phyloP scores from a whole-genome alignment of 1,140 invertebrate genomes.

The Diachasma alloeum region DNA sequence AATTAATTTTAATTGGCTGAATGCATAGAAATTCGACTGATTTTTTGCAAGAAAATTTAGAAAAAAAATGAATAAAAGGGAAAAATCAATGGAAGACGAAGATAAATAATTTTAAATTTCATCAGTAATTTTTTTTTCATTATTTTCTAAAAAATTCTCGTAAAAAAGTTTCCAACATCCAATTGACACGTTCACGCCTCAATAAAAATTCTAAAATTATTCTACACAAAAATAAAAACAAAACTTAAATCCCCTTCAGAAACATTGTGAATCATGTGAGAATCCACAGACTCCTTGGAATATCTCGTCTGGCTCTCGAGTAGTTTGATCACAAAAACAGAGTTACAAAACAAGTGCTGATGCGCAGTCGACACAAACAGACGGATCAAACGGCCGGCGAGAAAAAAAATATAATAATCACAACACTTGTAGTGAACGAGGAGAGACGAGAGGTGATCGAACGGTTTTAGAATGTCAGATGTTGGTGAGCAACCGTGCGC shows the following conservation, averaged over 20 bases:
- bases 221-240: too few relatives aligned
- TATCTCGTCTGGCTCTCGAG: background rate
- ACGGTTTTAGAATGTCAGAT: background rate
- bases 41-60: too few relatives aligned
- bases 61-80: too few relatives aligned
- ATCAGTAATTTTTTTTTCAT: too few relatives aligned
- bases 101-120: too few relatives aligned
- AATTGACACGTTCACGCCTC: too few relatives aligned
- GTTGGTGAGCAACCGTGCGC: background rate
- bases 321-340: background rate
- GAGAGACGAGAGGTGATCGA: background rate
- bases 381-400: background rate
- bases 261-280: background rate
- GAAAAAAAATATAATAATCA: background rate
- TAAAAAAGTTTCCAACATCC: too few relatives aligned
- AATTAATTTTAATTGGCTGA: too few relatives aligned
- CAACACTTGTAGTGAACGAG: background rate
- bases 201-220: too few relatives aligned
- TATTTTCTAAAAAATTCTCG: too few relatives aligned
- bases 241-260: background rate
- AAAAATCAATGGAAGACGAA: too few relatives aligned
- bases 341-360: background rate
- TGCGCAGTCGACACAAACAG: background rate
- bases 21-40: too few relatives aligned
- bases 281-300: background rate